Evolutionary conservation across 2,113 vertebrate genomes (phyloP).

Genomic region (Lamprologus speciosus): DNA sequence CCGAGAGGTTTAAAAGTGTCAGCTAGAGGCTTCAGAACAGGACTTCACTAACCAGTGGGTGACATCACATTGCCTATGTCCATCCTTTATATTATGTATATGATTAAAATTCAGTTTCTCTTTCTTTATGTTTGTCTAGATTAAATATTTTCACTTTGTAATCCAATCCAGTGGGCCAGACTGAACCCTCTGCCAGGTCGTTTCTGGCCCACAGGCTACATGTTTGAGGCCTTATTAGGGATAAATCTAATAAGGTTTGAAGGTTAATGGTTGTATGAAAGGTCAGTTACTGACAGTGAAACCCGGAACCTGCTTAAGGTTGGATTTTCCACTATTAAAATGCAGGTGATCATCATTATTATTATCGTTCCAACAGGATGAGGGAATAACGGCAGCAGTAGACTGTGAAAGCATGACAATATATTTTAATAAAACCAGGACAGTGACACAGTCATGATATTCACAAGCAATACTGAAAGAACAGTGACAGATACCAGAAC

Average conservation of each 20-base stretch:
- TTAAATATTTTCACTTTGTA: not conserved
- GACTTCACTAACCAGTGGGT: not conserved
- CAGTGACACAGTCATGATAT: slow-evolving; percentile 32
- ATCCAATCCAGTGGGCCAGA: not conserved
- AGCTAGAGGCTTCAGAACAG: not conserved
- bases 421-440: slow-evolving; percentile 61
- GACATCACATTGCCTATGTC: not conserved
- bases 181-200: not conserved
- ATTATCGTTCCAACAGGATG: not conserved
- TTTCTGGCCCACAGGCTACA: not conserved
- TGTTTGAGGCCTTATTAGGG: not conserved
- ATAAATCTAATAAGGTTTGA: not conserved
- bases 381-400: not conserved
- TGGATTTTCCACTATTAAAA: not conserved
- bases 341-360: not conserved
- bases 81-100: not conserved
- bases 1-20: not conserved
- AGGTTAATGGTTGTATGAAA: not conserved
- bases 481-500: slow-evolving; percentile 24
- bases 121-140: not conserved
- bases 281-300: not conserved
- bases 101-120: not conserved
- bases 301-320: not conserved
- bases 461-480: slow-evolving; percentile 39
- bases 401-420: slow-evolving; percentile 32